phyloP scores from a whole-genome alignment of 1,140 invertebrate genomes.

The Leucophenga varia region DNA sequence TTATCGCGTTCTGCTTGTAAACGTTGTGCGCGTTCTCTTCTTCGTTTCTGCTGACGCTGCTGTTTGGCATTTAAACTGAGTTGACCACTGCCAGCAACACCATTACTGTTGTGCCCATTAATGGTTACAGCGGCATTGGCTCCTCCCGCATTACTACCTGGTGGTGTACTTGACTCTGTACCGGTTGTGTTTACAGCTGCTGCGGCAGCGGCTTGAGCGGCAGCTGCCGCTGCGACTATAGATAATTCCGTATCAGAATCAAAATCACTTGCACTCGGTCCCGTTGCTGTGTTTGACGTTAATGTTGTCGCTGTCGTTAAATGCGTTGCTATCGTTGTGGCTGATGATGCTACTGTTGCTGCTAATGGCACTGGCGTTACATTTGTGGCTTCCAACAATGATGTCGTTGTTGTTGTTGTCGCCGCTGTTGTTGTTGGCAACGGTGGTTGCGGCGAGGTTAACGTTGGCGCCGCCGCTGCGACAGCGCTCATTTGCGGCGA shows the following conservation, averaged over 20 bases:
- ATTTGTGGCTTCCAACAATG: no score
- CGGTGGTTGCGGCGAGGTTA: constrained; percentile 13
- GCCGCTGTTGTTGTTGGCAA: constrained; percentile 9
- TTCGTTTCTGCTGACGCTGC: constrained; percentile 78
- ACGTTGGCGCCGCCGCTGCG: constrained; percentile 7
- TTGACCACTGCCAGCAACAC: constrained; percentile 26
- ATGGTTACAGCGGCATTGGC: constrained; percentile 8
- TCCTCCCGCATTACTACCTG: constrained; percentile 12
- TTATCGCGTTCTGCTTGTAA: constrained; percentile 73
- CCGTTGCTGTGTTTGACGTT: neutral
- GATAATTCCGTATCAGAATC: constrained; percentile 50
- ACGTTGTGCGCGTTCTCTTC: constrained; percentile 81
- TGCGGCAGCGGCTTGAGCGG: constrained; percentile 20
- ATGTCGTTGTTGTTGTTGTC: constrained; percentile 6
- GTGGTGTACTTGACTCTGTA: constrained; percentile 19
- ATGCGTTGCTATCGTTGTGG: constrained; percentile 1
- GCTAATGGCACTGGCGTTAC: constrained; percentile 5
- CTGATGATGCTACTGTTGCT: constrained; percentile 10
- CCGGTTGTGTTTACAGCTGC: constrained; percentile 14
- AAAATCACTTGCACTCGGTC: constrained; percentile 40
- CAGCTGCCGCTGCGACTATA: constrained; percentile 34
- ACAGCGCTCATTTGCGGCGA: constrained; percentile 18
- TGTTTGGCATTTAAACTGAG: constrained; percentile 60
- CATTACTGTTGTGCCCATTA: constrained; percentile 28
- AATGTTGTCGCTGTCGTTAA: neutral